Evolutionary conservation across 2,797 vertebrate species (phyloP).

Genomic region (Sparus aurata): DNA sequence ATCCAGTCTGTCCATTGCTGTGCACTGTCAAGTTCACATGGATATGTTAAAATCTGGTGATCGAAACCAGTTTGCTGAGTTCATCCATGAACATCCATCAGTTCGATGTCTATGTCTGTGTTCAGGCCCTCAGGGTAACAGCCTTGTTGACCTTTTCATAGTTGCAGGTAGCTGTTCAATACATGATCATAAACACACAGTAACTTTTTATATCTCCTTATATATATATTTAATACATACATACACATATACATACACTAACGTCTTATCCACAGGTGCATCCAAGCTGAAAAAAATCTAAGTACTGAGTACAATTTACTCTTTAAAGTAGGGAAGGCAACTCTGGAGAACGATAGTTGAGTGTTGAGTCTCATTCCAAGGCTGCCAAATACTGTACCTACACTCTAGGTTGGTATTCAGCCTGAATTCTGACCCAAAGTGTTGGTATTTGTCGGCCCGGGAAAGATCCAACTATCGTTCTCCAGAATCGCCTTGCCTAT

Average conservation of each 20-base stretch:
- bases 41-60: neutral
- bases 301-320: neutral
- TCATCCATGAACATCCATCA: neutral
- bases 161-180: slow-evolving; percentile 6
- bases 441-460: no score
- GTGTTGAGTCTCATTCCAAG: no score
- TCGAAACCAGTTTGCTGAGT: neutral
- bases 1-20: neutral
- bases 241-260: slow-evolving; percentile 10
- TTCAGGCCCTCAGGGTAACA: slow-evolving; percentile 7
- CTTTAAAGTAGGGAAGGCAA: neutral
- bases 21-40: neutral
- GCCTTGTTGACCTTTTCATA: slow-evolving; percentile 22
- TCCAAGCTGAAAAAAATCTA: neutral
- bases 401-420: no score
- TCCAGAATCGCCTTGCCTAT: no score
- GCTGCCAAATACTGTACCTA: no score
- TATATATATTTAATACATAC: slow-evolving; percentile 13
- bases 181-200: slow-evolving; percentile 2
- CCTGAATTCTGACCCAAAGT: no score
- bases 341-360: no score
- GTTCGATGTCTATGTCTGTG: neutral
- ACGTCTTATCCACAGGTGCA: slow-evolving; percentile 1
- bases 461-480: no score
- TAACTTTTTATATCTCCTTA: neutral